Base-by-base conservation (phyloP, 2,113 vertebrate species). In the Anarhynchus alexandrinus region DNA sequence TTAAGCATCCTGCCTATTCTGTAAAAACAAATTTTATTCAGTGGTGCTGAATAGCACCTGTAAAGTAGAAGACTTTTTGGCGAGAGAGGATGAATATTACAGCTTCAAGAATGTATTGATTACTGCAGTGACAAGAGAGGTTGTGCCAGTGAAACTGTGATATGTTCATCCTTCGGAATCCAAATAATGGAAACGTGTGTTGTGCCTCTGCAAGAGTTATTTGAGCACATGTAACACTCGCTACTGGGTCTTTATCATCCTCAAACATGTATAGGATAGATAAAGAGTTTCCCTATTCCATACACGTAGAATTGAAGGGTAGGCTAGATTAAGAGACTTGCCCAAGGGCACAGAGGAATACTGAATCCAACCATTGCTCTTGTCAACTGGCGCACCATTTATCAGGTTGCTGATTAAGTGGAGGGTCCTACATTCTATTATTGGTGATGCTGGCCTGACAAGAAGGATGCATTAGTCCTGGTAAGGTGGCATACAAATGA, bases 401-500 rank as follows among this genome's bases (percentile, higher is more conserved):
- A 86, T 96, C 82, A 95, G 66, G 32, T 61, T 69, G 87, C 93
- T 93, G 90, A 90, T 96, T 88, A 86, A 94, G 72, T 92, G 85
- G 82, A 91, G 38, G 57, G 80, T 83, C 79, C 67, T 74, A 52
- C n/a, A 32, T 95, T 78, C 67, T 92, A 3, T 90, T 93, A 93
- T 86, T 88, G 62, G 79, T 79, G 86, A 88, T 90, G 74, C 65
- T 83, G 74, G 36, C 88, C 82, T 96, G 93, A 96, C 96, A 97
- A 86, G 88, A 81, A 94, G 88, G 71, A 93, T 93, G 78, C 59
- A 73, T 94, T 73, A 72, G 67, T 72, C 76, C 82, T 92, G 49
- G 86, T 79, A 94, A 97, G 71, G 74, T 94, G 87, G 89, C 91
- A 96, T 96, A 97, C 87, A 96, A 96, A 95, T 88, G 94, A 95